Percentiles rank a stretch among this genome's conserved stretches.
Evolutionary conservation across 1,140 invertebrate species (phyloP).

Genomic region (Glossosoma conforme): DNA sequence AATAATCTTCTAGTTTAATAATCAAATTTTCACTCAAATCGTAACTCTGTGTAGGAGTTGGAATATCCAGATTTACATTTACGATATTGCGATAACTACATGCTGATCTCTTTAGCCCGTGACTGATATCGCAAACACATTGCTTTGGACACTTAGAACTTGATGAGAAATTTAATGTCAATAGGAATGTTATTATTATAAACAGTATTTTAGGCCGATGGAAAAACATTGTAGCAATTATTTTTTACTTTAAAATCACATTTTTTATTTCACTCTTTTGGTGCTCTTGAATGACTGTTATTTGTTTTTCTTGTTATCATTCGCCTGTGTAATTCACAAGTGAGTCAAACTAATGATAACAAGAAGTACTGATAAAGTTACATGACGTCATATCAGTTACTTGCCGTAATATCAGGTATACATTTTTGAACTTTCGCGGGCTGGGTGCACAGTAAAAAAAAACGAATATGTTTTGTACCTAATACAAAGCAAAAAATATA

Average conservation of each 20-base stretch:
- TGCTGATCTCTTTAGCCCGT: constrained; percentile 44
- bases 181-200: too few species aligned
- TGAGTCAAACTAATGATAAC: too few species aligned
- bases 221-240: too few species aligned
- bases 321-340: too few species aligned
- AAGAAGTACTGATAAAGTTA: too few species aligned
- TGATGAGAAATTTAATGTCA: too few species aligned
- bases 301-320: too few species aligned
- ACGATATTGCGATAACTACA: constrained; percentile 49
- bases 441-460: constrained; percentile 10
- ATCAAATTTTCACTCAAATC: constrained; percentile 48
- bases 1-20: constrained; percentile 46
- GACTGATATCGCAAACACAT: constrained; percentile 49
- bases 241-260: too few species aligned
- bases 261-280: too few species aligned
- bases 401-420: background rate
- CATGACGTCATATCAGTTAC: too few species aligned
- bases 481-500: background rate
- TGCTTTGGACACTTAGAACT: constrained; percentile 49
- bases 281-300: too few species aligned
- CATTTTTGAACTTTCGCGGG: constrained; percentile 11
- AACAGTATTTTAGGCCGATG: too few species aligned
- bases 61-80: constrained; percentile 44
- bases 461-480: background rate
- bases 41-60: constrained; percentile 45